Percentiles rank a stretch among this genome's conserved stretches.
phyloP scores from a whole-genome alignment of 2,797 vertebrate genomes.

The Pipistrellus pipistrellus region DNA sequence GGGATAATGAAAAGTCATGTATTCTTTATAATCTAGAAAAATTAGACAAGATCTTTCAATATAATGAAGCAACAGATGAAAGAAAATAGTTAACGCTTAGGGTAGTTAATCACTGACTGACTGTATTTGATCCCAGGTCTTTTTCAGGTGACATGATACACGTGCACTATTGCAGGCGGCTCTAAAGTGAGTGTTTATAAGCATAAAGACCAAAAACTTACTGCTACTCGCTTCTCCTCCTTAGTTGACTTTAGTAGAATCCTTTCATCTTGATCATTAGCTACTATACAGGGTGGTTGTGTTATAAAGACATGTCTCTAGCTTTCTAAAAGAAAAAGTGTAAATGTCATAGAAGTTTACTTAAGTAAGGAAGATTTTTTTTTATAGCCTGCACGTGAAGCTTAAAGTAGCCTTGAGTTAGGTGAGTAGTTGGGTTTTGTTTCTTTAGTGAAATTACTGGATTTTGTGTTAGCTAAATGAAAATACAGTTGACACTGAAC shows the following conservation, averaged over 20 bases:
- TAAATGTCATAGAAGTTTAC: neutral
- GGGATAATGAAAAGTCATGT: neutral
- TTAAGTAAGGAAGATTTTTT: neutral
- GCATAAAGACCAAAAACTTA: neutral
- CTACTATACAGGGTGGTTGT: neutral
- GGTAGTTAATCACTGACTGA: neutral
- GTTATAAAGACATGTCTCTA: neutral
- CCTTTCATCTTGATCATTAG: neutral
- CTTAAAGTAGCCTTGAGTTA: neutral
- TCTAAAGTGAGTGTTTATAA: neutral
- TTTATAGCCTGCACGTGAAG: neutral
- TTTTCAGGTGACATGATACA: fast-evolving
- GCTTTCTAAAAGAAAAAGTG: neutral
- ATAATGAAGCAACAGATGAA: neutral
- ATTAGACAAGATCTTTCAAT: neutral
- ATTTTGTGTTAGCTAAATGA: neutral
- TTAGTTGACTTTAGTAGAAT: neutral
- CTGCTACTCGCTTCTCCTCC: neutral
- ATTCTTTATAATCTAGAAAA: neutral
- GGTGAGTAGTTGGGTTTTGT: neutral
- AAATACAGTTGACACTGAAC: too few relatives aligned
- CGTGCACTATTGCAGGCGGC: fast-evolving
- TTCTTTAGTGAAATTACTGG: neutral
- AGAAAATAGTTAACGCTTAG: too few relatives aligned
- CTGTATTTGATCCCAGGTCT: neutral